Percentiles rank a stretch among this genome's conserved stretches.
These are phyloP conservation scores for Ceratina australensis DNA, from an alignment of 1,140 invertebrate species.

Conservation along the genomic window DNA sequence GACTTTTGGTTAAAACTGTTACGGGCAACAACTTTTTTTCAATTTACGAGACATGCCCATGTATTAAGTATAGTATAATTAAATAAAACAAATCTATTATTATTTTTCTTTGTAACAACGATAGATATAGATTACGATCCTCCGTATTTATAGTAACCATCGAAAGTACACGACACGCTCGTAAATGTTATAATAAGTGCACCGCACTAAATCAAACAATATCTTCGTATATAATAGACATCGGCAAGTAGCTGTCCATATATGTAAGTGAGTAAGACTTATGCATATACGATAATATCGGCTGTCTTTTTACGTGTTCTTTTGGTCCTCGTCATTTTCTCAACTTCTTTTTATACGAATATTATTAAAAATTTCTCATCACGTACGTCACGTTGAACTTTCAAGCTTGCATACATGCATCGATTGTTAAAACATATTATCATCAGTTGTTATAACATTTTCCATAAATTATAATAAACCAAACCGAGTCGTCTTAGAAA, in stretches of 20 bases:
- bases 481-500: too few species aligned
- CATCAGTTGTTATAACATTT: too few species aligned
- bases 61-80: constrained; percentile 13
- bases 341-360: not conserved
- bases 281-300: constrained; percentile 1
- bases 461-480: too few species aligned
- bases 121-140: constrained; percentile 8
- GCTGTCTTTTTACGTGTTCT: not conserved
- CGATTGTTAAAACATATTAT: too few species aligned
- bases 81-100: constrained; percentile 32
- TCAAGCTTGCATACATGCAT: too few species aligned
- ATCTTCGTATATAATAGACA: not conserved
- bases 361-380: too few species aligned
- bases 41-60: not conserved
- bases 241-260: constrained; percentile 3
- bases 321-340: not conserved
- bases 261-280: not conserved
- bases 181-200: not conserved
- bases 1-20: not conserved
- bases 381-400: not conserved
- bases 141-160: constrained; percentile 27
- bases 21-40: not conserved
- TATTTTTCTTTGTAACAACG: constrained; percentile 31
- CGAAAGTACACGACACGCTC: not conserved
- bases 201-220: constrained; percentile 7